A percentile compares a stretch with the other conserved stretches of the same genome.
Conservation (phyloP, 2,888 invertebrate genomes). For the Plutella xylostella region DNA sequence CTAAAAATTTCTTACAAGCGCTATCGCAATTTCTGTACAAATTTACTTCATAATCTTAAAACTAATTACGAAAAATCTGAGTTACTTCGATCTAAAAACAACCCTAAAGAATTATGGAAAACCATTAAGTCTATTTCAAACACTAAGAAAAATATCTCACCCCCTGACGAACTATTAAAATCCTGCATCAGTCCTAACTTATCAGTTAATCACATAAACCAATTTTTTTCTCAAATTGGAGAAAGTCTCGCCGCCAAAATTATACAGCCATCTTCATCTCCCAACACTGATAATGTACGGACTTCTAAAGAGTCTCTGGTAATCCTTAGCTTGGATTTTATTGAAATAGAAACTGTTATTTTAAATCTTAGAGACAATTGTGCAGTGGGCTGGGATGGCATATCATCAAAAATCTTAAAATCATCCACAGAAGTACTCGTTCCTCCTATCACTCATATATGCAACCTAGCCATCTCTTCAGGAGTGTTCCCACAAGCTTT, state of each 20-base stretch:
- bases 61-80: background rate
- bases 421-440: background rate
- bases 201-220: background rate
- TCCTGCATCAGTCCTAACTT: too few species aligned
- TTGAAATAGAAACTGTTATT: background rate
- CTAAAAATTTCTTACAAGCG: background rate
- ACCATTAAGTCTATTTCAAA: constrained; percentile 3
- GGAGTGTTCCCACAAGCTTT: constrained; percentile 4
- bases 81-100: constrained; percentile 1
- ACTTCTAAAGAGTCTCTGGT: background rate
- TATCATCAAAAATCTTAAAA: background rate
- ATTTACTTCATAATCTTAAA: constrained; percentile 3
- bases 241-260: constrained; percentile 1
- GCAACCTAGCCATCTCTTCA: background rate
- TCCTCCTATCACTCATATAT: background rate
- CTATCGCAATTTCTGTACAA: constrained; percentile 6
- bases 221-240: background rate
- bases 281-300: background rate
- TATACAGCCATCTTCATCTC: background rate
- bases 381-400: constrained; percentile 6
- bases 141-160: background rate
- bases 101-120: constrained; percentile 4
- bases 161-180: background rate
- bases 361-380: background rate
- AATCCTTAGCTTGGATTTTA: background rate